Percentiles rank a stretch among this genome's conserved stretches.
Evolutionary conservation across 1,140 invertebrate genomes (phyloP).

Genomic region (Ephestia elutella): DNA sequence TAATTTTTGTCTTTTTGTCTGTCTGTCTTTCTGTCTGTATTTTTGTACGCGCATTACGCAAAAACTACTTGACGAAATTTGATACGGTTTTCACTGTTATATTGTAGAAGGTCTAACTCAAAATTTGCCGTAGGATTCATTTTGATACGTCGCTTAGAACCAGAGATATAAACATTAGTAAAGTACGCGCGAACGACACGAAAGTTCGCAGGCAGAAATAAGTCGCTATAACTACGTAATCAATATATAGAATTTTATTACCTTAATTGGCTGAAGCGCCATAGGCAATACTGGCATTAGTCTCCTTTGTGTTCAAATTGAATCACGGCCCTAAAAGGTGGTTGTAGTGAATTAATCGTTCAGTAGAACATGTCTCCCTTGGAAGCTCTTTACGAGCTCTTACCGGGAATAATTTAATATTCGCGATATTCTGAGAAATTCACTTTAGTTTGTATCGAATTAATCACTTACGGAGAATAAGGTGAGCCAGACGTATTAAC

Average conservation of each 20-base stretch:
- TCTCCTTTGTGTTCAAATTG: slow-evolving; percentile 33
- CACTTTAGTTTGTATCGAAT: slow-evolving; percentile 25
- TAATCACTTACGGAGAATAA: slow-evolving; percentile 3
- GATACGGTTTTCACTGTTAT: no score
- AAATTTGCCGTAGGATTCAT: no score
- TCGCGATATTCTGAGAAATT: slow-evolving; percentile 18
- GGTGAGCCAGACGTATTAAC: not conserved
- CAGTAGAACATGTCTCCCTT: slow-evolving; percentile 30
- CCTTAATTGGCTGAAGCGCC: not conserved
- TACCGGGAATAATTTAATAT: slow-evolving; percentile 26
- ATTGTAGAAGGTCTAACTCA: no score
- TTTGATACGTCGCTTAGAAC: no score
- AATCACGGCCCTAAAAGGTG: slow-evolving; percentile 30
- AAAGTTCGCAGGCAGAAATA: no score
- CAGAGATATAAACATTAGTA: no score
- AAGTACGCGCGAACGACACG: no score
- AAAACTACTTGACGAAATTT: no score
- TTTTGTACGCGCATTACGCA: no score
- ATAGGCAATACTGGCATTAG: not conserved
- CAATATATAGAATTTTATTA: not conserved
- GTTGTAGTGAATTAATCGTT: slow-evolving; percentile 34
- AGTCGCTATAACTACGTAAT: no score
- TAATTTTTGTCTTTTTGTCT: no score
- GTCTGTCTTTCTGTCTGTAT: no score
- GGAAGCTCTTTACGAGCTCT: slow-evolving; percentile 25